phyloP scores from a whole-genome alignment of 2,113 vertebrate genomes.

The Pteronura brasiliensis region DNA sequence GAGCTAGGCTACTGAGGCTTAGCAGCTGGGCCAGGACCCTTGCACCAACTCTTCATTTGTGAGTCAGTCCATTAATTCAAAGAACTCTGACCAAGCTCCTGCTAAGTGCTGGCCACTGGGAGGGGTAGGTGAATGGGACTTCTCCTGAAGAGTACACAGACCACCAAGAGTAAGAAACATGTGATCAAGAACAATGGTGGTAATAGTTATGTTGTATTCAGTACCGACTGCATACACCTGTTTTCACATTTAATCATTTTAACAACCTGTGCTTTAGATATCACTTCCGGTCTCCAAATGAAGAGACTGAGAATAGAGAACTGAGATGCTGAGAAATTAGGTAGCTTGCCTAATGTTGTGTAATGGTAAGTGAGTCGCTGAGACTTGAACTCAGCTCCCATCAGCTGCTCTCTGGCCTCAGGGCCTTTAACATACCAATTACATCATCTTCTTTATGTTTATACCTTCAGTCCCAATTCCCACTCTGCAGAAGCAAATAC shows the following conservation, averaged over 20 bases:
- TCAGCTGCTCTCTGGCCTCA: not conserved
- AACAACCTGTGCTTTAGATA: not conserved
- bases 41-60: not conserved
- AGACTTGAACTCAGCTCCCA: not conserved
- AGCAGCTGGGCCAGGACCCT: not conserved
- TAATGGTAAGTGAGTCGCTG: not conserved
- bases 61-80: not conserved
- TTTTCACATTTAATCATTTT: constrained; percentile 16
- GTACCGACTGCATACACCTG: not conserved
- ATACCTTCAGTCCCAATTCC: not conserved
- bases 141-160: not conserved
- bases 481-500: not conserved
- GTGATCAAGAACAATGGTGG: not conserved
- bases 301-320: not conserved
- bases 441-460: not conserved
- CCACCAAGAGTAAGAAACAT: not conserved
- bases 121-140: not conserved
- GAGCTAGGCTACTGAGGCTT: not conserved
- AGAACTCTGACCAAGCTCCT: not conserved
- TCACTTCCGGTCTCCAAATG: not conserved
- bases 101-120: not conserved
- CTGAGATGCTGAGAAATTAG: not conserved
- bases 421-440: not conserved
- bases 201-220: not conserved
- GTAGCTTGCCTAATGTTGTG: not conserved